phyloP scores from a whole-genome alignment of 2,113 vertebrate genomes.

The Todiramphus saurophagus region DNA sequence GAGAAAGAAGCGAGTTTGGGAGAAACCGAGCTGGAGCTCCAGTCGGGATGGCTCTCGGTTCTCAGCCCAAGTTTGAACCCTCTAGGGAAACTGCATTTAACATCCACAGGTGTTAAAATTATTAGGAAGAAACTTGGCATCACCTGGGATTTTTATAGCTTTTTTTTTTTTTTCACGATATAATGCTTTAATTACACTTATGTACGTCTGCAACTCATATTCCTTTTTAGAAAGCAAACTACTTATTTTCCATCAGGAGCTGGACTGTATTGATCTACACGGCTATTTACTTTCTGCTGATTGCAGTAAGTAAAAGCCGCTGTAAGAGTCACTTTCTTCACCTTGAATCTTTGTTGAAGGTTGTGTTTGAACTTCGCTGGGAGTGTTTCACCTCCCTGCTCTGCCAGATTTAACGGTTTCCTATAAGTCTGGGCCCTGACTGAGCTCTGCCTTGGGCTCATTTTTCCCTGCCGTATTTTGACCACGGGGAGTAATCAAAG shows the following conservation, averaged over 20 bases:
- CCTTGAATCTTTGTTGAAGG: slow-evolving; percentile 25
- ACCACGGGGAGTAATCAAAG: background rate
- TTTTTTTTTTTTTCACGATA: fast-evolving
- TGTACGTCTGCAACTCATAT: background rate
- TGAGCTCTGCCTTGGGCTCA: background rate
- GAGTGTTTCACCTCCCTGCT: background rate
- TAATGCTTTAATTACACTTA: background rate
- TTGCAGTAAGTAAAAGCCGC: background rate
- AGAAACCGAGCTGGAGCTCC: background rate
- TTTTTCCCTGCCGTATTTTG: background rate
- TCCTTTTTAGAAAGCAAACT: background rate
- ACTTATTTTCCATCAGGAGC: background rate
- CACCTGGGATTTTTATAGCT: background rate
- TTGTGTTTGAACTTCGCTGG: background rate
- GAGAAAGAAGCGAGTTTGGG: background rate
- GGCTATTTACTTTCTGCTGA: slow-evolving; percentile 35
- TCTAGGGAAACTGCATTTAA: fast-evolving
- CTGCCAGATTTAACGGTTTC: background rate
- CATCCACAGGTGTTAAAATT: background rate
- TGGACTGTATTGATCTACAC: background rate
- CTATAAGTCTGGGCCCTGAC: background rate
- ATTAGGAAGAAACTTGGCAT: background rate
- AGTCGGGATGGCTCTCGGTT: too few species aligned
- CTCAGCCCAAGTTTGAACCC: background rate
- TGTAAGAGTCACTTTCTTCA: background rate